These are phyloP conservation scores for Pseudochirops corinnae DNA, from an alignment of 2,797 vertebrate species.

Conservation along the genomic window DNA sequence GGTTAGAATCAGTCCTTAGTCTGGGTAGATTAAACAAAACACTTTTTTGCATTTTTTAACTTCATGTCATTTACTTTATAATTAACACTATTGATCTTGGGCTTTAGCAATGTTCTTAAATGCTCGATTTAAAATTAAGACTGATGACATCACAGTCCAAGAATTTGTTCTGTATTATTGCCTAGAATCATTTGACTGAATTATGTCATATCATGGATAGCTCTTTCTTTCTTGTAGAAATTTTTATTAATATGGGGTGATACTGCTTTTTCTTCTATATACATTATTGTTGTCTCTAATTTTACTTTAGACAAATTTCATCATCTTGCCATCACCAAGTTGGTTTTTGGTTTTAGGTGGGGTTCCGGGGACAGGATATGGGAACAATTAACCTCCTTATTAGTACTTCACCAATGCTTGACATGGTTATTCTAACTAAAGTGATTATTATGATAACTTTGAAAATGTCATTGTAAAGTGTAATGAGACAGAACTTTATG, in stretches of 20 bases:
- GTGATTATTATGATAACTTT: neutral
- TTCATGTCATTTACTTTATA: conserved; percentile 6
- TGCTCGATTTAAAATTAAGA: conserved; percentile 27
- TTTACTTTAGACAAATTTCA: conserved; percentile 37
- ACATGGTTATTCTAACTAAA: neutral
- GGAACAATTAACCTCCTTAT: neutral
- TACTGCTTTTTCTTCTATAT: conserved; percentile 7
- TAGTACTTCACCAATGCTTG: neutral
- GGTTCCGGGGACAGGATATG: neutral
- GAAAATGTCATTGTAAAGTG: neutral
- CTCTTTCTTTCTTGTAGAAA: neutral
- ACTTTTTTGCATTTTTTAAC: neutral
- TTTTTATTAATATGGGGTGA: neutral
- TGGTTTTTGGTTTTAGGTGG: conserved; percentile 5
- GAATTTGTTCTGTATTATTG: neutral
- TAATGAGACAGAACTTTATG: neutral
- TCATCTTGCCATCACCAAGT: conserved; percentile 8
- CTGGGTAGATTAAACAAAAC: neutral
- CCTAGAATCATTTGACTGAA: neutral
- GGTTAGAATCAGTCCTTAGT: conserved; percentile 5
- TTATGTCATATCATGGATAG: neutral
- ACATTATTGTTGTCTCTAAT: conserved; percentile 30
- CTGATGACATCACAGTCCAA: neutral
- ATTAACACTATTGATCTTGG: conserved; percentile 17
- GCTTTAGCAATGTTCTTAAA: conserved; percentile 22